Evolutionary conservation across 2,797 vertebrate genomes (phyloP).

Genomic region (Hippoglossus hippoglossus): DNA sequence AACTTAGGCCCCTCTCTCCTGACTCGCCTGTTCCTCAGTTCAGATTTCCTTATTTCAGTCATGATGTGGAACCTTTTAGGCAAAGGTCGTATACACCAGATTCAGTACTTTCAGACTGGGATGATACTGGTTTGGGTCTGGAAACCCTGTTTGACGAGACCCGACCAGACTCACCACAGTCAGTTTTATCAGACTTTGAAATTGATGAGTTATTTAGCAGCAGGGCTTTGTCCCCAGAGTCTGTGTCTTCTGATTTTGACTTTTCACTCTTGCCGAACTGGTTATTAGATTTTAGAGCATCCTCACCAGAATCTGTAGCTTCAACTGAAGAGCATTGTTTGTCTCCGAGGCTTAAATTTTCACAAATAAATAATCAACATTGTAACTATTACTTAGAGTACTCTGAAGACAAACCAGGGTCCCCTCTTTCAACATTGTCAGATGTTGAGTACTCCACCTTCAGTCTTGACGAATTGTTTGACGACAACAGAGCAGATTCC

Average conservation of each 20-base stretch:
- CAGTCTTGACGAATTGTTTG: slow-evolving; percentile 2
- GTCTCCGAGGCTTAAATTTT: background rate
- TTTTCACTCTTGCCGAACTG: slow-evolving; percentile 9
- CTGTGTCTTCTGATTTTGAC: slow-evolving; percentile 18
- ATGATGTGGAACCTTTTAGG: background rate
- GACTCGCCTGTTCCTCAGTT: slow-evolving; percentile 59
- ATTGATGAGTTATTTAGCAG: slow-evolving; percentile 1
- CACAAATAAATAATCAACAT: background rate
- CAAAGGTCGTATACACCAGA: slow-evolving; percentile 30
- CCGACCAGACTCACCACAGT: slow-evolving; percentile 35
- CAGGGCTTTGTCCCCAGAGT: slow-evolving; percentile 21
- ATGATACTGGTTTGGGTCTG: slow-evolving; percentile 26
- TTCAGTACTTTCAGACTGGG: slow-evolving; percentile 57
- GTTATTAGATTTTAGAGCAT: slow-evolving; percentile 37
- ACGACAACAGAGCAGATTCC: slow-evolving; percentile 7
- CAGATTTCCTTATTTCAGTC: background rate
- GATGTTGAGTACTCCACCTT: slow-evolving; percentile 16
- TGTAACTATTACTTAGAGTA: slow-evolving; percentile 19
- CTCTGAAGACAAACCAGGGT: background rate
- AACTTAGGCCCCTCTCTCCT: slow-evolving; percentile 32
- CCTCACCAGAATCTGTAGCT: slow-evolving; percentile 18
- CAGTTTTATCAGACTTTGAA: slow-evolving; percentile 33
- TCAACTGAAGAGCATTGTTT: background rate
- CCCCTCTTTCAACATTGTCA: slow-evolving; percentile 14
- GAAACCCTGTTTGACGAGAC: slow-evolving; percentile 28